Evolutionary conservation across 1,140 invertebrate species (phyloP), one percentile per base, ranked within the genome.

Genomic region (Daktulosphaira vitifoliae): DNA sequence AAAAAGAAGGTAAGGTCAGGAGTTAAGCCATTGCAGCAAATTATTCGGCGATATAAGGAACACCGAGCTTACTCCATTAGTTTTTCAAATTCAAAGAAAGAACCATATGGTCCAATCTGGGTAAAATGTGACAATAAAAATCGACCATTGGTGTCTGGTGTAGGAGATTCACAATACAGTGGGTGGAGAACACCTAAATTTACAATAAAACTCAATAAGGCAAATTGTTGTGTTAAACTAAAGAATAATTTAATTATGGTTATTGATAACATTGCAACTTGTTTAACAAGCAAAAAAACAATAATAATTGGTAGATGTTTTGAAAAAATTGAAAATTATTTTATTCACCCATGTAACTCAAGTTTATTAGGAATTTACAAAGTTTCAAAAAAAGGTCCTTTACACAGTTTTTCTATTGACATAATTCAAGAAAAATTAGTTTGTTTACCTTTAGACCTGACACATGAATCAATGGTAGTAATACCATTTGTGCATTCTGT

Each of bases 1-100:
- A 11, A 76, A 76, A 71, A 65, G 66, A 64, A 22, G 69, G 8
- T 49, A 23, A 49, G 25, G 25, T 23, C 15, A 23, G 22, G 46
- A 23, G 46, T 49, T 23, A 49, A 49, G 25, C 46, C 46, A 0
- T 23, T 49, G 22, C 46, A 49, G 25, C 46, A 49, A 13, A 15
- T 49, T 20, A 23, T 23, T 5, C 1, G 22, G 4, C 22, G 46
- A 25, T 49, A 49, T 25, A 15, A 20, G 6, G 46, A 49, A 49
- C n/a, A 15, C 8, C 22, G 8, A 49, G 15, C 39, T 4, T 42
- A n/a, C 13, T n/a, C 15, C 15, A 13, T 42, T 13, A 42, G 16
- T 49, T 23, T 49, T 49, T 7, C 13, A 13, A 13, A 15, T 13
- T 23, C 7, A 49, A 0, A 49, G 4, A 8, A 22, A 25, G 25